phyloP scores from a whole-genome alignment of 2,888 invertebrate genomes.

The Onchidella celtica region DNA sequence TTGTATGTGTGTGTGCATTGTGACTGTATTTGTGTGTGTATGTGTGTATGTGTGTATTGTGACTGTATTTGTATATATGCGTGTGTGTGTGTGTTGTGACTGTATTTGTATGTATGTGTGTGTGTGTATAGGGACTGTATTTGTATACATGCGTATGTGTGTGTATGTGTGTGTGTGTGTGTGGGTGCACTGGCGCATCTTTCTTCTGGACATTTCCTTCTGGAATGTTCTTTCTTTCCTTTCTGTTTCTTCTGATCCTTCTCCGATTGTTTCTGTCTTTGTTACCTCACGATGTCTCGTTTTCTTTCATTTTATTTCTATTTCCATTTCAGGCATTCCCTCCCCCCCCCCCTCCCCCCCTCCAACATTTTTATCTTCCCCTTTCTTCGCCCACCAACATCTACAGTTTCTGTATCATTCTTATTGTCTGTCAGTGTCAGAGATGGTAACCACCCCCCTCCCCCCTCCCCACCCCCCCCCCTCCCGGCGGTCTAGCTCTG shows the following conservation, averaged over 20 bases:
- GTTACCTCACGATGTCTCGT: not conserved
- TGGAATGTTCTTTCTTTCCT: not conserved
- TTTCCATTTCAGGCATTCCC: not conserved
- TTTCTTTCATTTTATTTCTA: not conserved
- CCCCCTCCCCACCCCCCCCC: not conserved
- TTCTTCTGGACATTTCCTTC: not conserved
- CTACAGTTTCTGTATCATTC: too few species aligned
- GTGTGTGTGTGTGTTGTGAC: not conserved
- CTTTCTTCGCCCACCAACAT: too few species aligned
- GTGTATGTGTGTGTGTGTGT: not conserved
- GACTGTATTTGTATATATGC: too few species aligned
- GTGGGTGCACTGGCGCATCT: not conserved
- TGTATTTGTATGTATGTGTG: conserved; percentile 16
- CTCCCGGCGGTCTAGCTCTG: not conserved
- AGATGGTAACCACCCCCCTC: too few species aligned
- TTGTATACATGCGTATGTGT: not conserved
- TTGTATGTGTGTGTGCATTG: not conserved
- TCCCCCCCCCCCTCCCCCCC: not conserved
- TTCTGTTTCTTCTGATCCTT: not conserved
- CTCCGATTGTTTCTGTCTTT: too few species aligned
- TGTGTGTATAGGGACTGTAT: not conserved
- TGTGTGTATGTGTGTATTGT: conserved; percentile 2
- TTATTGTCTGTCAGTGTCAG: too few species aligned
- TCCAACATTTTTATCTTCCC: not conserved
- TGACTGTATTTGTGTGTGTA: conserved; percentile 7